phyloP scores from a whole-genome alignment of 2,797 vertebrate species.

The Manis javanica region DNA sequence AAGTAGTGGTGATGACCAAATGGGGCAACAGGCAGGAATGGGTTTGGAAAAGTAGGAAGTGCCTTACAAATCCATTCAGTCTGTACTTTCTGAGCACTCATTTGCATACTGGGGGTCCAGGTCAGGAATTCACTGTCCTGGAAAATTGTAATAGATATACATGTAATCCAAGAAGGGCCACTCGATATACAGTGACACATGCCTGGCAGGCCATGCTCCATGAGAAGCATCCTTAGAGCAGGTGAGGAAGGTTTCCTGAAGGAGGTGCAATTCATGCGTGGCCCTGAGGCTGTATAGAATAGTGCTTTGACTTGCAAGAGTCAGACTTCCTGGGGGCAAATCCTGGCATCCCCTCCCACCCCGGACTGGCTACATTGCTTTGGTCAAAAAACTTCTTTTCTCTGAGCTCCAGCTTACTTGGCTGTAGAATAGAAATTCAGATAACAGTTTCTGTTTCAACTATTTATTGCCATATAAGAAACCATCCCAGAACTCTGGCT shows the following conservation, averaged over 20 bases:
- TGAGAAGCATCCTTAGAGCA: background rate
- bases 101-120: background rate
- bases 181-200: rapidly evolving
- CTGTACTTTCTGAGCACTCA: background rate
- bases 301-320: background rate
- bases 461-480: background rate
- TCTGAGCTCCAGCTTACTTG: background rate
- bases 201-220: background rate
- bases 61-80: background rate
- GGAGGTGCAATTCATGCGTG: background rate
- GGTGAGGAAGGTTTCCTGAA: background rate
- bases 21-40: background rate
- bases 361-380: background rate
- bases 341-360: background rate
- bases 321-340: background rate
- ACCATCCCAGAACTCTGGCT: background rate
- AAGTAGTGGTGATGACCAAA: background rate
- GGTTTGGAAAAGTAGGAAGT: background rate
- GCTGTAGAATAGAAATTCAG: background rate
- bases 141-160: background rate
- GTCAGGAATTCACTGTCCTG: background rate
- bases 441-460: background rate
- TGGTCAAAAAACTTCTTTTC: background rate
- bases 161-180: background rate
- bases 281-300: background rate